Conservation (phyloP, 1,140 invertebrate genomes). For the Phortica variegata region DNA sequence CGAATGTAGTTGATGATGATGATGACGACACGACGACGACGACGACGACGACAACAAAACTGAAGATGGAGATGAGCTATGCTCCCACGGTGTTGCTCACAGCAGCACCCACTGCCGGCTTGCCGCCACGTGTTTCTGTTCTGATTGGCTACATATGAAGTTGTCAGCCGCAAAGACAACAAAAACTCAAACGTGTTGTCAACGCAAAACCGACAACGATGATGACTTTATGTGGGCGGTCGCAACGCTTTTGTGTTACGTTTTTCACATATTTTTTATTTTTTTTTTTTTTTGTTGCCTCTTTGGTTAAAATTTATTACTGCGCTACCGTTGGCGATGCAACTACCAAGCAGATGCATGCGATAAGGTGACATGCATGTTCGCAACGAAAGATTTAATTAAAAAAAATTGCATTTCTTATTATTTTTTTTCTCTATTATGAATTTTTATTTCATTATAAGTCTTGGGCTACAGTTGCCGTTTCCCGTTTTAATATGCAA, state of each 20-base stretch:
- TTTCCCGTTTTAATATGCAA: constrained; percentile 48
- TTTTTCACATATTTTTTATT: constrained; percentile 26
- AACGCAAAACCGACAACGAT: constrained; percentile 28
- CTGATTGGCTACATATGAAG: constrained; percentile 51
- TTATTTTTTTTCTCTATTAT: neutral
- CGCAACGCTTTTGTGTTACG: constrained; percentile 33
- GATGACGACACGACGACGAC: too few species aligned
- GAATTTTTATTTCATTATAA: constrained; percentile 1
- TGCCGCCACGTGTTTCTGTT: constrained; percentile 17
- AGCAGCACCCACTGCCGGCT: too few species aligned
- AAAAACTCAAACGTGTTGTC: constrained; percentile 49
- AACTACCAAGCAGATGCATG: too few species aligned
- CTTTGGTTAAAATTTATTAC: neutral
- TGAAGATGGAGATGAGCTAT: too few species aligned
- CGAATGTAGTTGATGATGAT: too few species aligned
- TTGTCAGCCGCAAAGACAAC: constrained; percentile 45
- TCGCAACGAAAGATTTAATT: constrained; percentile 4
- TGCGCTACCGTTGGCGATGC: constrained; percentile 7
- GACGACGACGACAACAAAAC: too few species aligned
- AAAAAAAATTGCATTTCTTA: neutral
- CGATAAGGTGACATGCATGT: too few species aligned
- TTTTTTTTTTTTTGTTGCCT: neutral
- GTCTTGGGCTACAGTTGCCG: neutral
- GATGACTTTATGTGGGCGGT: constrained; percentile 41
- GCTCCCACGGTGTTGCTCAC: too few species aligned